These are phyloP conservation scores for Nowickia ferox DNA, from an alignment of 2,888 invertebrate genomes.

Conservation along the genomic window DNA sequence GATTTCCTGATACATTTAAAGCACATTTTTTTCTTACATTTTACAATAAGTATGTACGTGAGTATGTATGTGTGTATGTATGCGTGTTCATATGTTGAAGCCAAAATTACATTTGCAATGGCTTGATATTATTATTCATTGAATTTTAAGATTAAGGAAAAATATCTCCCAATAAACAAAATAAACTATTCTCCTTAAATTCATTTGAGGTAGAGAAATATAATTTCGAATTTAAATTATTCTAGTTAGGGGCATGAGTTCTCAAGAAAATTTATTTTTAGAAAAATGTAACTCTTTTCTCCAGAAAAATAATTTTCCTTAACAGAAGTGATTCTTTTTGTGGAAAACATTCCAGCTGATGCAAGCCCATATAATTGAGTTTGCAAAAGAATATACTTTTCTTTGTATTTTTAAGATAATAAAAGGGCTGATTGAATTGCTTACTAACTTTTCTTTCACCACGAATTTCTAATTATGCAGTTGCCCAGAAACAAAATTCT, in stretches of 20 bases:
- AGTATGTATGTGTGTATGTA: no score
- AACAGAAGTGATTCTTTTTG: neutral
- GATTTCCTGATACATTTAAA: slow-evolving; percentile 26
- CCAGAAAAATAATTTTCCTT: no score
- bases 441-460: neutral
- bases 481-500: neutral
- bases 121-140: neutral
- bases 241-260: no score
- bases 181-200: neutral
- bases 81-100: no score
- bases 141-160: neutral
- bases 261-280: no score
- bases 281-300: no score
- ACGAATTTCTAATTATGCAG: neutral
- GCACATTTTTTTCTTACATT: neutral
- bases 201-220: no score
- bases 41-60: neutral
- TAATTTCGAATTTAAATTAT: no score
- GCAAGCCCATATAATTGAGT: neutral
- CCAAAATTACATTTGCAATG: neutral
- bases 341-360: neutral
- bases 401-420: neutral
- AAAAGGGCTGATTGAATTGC: neutral
- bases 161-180: neutral
- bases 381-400: neutral